Conservation (phyloP, 2,888 invertebrate species). For the Cheilosia scutellata region DNA sequence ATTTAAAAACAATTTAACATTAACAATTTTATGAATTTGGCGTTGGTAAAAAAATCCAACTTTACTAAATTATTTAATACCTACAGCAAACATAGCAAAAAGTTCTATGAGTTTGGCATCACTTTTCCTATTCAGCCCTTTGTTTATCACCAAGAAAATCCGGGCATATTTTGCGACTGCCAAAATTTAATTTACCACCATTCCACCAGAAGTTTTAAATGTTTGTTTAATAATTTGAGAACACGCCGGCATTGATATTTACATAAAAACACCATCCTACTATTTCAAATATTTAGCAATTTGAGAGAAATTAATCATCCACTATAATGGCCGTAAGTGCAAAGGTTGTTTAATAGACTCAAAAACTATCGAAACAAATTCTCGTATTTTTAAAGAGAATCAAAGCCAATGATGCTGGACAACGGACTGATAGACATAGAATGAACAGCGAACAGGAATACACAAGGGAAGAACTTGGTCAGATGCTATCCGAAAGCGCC, state of each 20-base stretch:
- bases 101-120: slow-evolving; percentile 5
- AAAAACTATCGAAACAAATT: background rate
- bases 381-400: slow-evolving; percentile 7
- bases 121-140: slow-evolving; percentile 26
- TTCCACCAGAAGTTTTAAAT: too few species aligned
- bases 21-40: background rate
- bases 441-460: slow-evolving; percentile 50
- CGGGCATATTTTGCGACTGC: background rate
- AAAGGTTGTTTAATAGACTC: slow-evolving; percentile 6
- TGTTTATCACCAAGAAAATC: slow-evolving; percentile 26
- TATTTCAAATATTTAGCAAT: background rate
- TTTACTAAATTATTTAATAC: too few species aligned
- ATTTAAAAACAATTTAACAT: too few species aligned
- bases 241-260: background rate
- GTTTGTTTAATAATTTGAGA: too few species aligned
- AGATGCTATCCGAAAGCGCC: slow-evolving; percentile 48
- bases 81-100: background rate
- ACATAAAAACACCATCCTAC: background rate
- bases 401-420: background rate
- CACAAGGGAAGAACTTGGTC: slow-evolving; percentile 63
- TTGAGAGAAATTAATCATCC: background rate
- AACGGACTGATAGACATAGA: background rate
- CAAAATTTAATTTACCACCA: background rate
- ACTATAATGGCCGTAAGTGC: slow-evolving; percentile 47
- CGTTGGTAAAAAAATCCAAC: background rate